A percentile compares a stretch with the other conserved stretches of the same genome.
phyloP scores from a whole-genome alignment of 2,888 invertebrate species.

The Drosophila parthenogenetica region DNA sequence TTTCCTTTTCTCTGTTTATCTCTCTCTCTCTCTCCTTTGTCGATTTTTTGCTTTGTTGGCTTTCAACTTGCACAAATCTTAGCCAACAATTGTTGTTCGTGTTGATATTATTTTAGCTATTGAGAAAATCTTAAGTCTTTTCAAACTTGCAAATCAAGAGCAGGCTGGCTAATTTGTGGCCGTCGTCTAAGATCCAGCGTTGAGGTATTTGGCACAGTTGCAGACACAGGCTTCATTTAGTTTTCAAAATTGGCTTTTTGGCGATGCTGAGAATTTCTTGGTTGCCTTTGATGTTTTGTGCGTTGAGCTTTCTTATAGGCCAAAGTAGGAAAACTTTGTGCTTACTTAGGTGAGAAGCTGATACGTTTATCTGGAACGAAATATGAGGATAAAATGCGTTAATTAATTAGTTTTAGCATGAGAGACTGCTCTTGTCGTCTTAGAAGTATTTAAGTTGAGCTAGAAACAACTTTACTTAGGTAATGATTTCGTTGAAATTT shows the following conservation, averaged over 20 bases:
- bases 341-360: conserved; percentile 6
- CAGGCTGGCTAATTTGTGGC: conserved; percentile 73
- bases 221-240: conserved; percentile 80
- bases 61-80: conserved; percentile 4
- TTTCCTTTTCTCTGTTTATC: neutral
- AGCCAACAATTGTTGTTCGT: conserved; percentile 8
- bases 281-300: conserved; percentile 41
- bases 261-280: conserved; percentile 39
- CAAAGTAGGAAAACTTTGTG: neutral
- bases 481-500: no score
- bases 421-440: no score
- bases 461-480: no score
- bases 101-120: conserved; percentile 4
- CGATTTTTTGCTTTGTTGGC: neutral
- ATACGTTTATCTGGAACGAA: conserved; percentile 38
- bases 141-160: conserved; percentile 67
- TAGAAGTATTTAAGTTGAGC: no score
- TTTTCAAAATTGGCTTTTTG: conserved; percentile 44
- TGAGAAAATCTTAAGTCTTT: conserved; percentile 15
- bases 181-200: conserved; percentile 78
- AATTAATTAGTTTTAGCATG: conserved; percentile 37
- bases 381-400: conserved; percentile 28
- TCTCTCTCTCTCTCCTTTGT: neutral
- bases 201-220: conserved; percentile 71
- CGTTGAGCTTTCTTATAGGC: conserved; percentile 3